Conservation (phyloP, 2,113 vertebrate genomes). For the Oenanthe melanoleuca region DNA sequence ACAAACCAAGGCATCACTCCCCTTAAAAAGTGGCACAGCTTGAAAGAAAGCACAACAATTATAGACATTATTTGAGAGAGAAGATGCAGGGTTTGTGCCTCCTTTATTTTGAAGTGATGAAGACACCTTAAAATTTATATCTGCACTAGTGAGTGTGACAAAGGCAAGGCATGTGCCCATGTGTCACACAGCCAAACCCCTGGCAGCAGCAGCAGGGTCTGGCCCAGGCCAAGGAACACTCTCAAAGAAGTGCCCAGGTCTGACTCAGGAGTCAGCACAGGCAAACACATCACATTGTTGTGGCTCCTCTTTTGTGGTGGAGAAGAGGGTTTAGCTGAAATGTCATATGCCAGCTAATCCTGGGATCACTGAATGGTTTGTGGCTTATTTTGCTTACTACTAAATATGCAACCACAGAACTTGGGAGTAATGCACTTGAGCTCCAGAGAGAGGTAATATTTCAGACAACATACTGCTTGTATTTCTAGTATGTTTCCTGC, state of each 20-base stretch:
- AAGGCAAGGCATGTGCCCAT: neutral
- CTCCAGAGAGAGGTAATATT: constrained; percentile 59
- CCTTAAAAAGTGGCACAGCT: neutral
- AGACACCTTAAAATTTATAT: neutral
- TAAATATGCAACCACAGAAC: constrained; percentile 55
- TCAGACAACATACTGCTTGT: constrained; percentile 29
- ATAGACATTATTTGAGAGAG: neutral
- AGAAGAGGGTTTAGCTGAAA: constrained; percentile 24
- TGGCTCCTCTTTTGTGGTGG: neutral
- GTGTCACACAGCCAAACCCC: neutral
- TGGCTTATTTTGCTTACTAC: constrained; percentile 61
- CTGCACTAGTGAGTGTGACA: neutral
- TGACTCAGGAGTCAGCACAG: neutral
- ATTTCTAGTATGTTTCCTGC: constrained; percentile 54
- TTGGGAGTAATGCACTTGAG: constrained; percentile 48
- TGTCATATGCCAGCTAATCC: constrained; percentile 29
- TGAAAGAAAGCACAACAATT: neutral
- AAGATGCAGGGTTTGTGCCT: neutral
- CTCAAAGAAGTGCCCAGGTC: neutral
- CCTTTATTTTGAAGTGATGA: neutral
- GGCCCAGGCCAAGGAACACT: neutral
- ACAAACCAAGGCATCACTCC: neutral
- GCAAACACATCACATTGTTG: neutral
- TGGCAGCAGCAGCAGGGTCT: neutral
- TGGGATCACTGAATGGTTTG: constrained; percentile 26